Percentiles rank a stretch among this genome's conserved stretches.
Conservation (phyloP, 2,888 invertebrate species). For the Andrena haemorrhoa region DNA sequence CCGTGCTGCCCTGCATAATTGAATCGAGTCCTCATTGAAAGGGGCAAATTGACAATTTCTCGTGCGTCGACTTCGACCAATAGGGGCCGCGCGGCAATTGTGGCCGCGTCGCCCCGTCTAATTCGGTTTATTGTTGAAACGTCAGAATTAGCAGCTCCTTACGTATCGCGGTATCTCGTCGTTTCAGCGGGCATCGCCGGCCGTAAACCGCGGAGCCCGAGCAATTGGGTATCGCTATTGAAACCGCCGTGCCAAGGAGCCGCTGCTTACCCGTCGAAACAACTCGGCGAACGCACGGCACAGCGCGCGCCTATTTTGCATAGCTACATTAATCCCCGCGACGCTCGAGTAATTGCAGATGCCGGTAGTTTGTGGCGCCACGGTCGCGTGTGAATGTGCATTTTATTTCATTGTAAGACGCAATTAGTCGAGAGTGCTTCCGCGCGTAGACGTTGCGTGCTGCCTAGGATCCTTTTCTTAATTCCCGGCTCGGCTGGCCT, state of each 20-base stretch:
- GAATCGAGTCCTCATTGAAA: conserved; percentile 62
- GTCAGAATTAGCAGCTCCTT: conserved; percentile 55
- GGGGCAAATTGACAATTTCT: conserved; percentile 68
- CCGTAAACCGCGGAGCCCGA: not conserved
- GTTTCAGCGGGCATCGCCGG: conserved; percentile 4
- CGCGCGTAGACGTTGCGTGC: not conserved
- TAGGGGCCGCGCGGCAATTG: conserved; percentile 41
- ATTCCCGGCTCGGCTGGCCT: too few relatives aligned
- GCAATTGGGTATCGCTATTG: conserved; percentile 37
- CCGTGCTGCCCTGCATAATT: conserved; percentile 51
- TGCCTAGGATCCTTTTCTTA: conserved; percentile 1
- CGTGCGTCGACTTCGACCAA: conserved; percentile 52
- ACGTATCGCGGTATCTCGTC: conserved; percentile 51
- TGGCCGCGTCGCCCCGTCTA: conserved; percentile 34
- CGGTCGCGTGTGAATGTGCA: conserved; percentile 17
- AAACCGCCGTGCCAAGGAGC: conserved; percentile 17
- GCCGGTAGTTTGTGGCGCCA: conserved; percentile 34
- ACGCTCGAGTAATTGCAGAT: conserved; percentile 32
- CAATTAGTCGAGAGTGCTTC: conserved; percentile 16
- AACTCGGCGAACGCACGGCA: conserved; percentile 5
- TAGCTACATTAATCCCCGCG: conserved; percentile 28
- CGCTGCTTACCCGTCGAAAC: conserved; percentile 14
- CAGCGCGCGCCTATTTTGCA: conserved; percentile 23
- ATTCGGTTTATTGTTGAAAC: conserved; percentile 60
- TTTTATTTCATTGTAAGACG: conserved; percentile 23